Base-by-base conservation (phyloP, 2,797 vertebrate species). In the Valencia hispanica region DNA sequence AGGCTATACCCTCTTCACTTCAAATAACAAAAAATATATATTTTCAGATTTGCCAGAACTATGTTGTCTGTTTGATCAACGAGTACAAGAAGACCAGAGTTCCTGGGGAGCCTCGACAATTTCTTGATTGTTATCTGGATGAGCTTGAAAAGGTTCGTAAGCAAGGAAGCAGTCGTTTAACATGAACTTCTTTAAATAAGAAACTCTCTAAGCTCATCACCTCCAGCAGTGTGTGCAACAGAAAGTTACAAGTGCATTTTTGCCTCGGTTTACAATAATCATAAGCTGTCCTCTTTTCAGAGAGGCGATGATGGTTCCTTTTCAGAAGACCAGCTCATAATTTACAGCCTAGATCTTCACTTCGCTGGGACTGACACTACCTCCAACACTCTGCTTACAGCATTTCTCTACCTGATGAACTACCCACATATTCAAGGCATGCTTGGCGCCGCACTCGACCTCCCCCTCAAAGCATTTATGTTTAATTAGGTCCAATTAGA, bases 361-460 rank as follows among this genome's bases (percentile, higher is more conserved):
- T 39, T 86, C 77, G 94, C 92, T 79, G 96, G 94, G 55, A 95
- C 94, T 30, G 96, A 96, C 80, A 95, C 94, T 0, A 94, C 91
- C 0, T 90, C 93, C 72, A 91, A 95, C 85, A 95, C 91, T 2
- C 80, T 96, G 32, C 91, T 93, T 1, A 90, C 90, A 34, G 93
- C 17, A n/a, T 92, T 96, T 66, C 91, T 95, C 20, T 94, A 94
- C 69, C 85, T 94, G 51, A 90, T 87, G 78, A 91, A 50, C 25
- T 50, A 93, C 79, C 93, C 93, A 83, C 89, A 94, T 4, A 63
- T 95, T 70, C 94, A 96, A 87, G 94, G 94, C 95, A 55, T 0
- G 63, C 15, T 15, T 68, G 17, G n/a, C n/a, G n/a, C n/a, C n/a
- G n/a, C n/a, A n/a, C n/a, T n/a, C n/a, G n/a, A n/a, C n/a, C n/a